Base-by-base conservation (phyloP, 2,888 invertebrate genomes). In the Epistrophe eligans region DNA sequence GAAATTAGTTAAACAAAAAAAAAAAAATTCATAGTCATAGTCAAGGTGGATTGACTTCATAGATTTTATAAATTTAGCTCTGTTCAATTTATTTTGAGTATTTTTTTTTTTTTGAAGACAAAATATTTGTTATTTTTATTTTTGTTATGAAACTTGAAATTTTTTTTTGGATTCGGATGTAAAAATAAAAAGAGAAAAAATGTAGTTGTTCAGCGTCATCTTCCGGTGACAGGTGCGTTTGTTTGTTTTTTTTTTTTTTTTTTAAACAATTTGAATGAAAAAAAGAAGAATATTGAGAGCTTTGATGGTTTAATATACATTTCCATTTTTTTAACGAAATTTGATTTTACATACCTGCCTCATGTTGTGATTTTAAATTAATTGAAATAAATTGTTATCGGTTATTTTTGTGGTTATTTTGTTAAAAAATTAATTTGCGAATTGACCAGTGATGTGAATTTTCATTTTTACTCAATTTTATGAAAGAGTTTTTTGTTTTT, bases 1-100 rank as follows among this genome's bases (percentile, higher is more conserved):
- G 52, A 24, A 62, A 79, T 35, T 48, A 17, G 4, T 4, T n/a
- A n/a, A 45, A 72, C 40, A 62, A 45, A 77, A 38, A 70, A 81
- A 70, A 50, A 76, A 58, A 24, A 77, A 83, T 83, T 87, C 87
- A 87, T 83, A 85, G 84, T 85, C 84, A 85, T 85, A 83, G 79
- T 83, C 87, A 87, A 87, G 87, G 87, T 87, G 60, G 79, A 79
- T 83, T 67, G 74, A 60, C 57, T 83, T 72, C 60, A 79, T 79
- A 79, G 66, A 87, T 76, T 82, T 87, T 74, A 52, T 81, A 81
- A 81, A 81, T 83, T 87, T 79, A 60, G 71, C 82, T 72, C 35
- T 66, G 24, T 77, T 77, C 50, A 71, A 64, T 77, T 70, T 73
- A 74, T 82, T 81, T 77, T 79, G 82, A 82, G 77, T 76, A 35